Evolutionary conservation across 2,888 invertebrate genomes (phyloP), one percentile per base, ranked within the genome.

Genomic region (Acrobasis repandana): DNA sequence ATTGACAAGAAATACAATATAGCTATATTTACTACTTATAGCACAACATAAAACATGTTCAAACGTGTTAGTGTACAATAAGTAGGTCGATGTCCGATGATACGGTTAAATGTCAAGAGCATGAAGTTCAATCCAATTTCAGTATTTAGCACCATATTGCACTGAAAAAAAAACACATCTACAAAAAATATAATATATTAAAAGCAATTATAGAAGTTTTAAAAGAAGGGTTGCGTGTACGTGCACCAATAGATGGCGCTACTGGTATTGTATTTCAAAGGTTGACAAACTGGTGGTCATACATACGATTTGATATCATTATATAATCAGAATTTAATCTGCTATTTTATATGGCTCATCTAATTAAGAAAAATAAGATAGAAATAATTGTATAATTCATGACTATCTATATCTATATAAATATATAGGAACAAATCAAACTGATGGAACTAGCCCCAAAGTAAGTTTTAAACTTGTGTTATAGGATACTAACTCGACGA

Each of bases 231-330:
- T 15, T 14, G 15, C 49, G 54, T 60, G 58, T 49, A 49, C 43
- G 9, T n/a, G 0, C 5, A 33, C 50, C 70, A 64, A 74, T 56
- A 82, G 83, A 82, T 83, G 83, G 80, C 82, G 83, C 52, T 74
- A 73, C 67, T 65, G 52, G 75, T 70, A 8, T 58, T 14, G 38
- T 48, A 16, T 3, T 34, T 20, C 11, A 10, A 11, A 14, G 20
- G 14, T 1, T 38, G 38, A 38, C 20, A 4, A 20, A 20, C 28
- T 28, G 28, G 8, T 28, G 28, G 28, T 28, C 28, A 28, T 6
- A 28, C 28, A 28, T 6, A 28, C 28, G 28, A 28, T 8, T 28
- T 28, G 0, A 28, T 28, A 8, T 28, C n/a, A 28, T 20, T 2
- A 4, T 20, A 20, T 20, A 20, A 20, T 20, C 4, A 20, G 2